Evolutionary conservation across 2,797 vertebrate genomes (phyloP), one percentile per base, ranked within the genome.

Genomic region (Psittacula derbiana): DNA sequence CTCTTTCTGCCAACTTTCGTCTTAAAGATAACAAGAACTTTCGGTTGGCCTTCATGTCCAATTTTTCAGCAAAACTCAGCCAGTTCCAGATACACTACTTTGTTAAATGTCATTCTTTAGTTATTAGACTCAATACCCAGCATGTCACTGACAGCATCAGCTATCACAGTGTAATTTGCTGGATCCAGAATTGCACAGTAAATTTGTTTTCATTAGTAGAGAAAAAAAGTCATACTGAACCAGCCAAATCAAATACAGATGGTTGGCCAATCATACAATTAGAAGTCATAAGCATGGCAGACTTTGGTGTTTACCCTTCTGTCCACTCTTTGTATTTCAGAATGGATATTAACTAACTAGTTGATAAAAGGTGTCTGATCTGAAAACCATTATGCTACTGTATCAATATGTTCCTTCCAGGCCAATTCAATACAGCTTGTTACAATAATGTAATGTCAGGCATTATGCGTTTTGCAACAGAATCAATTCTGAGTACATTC

Each of bases 201-300:
- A 71, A 60, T 94, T 95, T 94, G 41, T 90, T 83, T 93, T 93
- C 52, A 94, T 95, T 96, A 96, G 18, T 43, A 78, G 38, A 53
- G 13, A 8, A 6, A 49, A 83, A 84, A 72, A 57, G 4, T 31
- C 28, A 28, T 52, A 43, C 30, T 80, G 53, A 93, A 71, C 13
- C 24, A 95, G 73, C 31, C 70, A 93, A 94, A 92, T 89, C 84
- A 94, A 92, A 93, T 78, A 66, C 76, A 95, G 80, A 62, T 66
- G 80, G 28, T 18, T 94, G 78, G 62, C 43, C 71, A 86, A 62
- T 20, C 30, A 5, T 36, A 70, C 72, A 90, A 85, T 79, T 92
- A 80, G 76, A 95, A 85, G 36, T 4, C 11, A 80, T 62, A 69
- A 57, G 14, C 44, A 58, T 19, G 43, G 65, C 67, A 90, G 55